Conservation (phyloP, 2,888 invertebrate species). For the Horisme vitalbata region DNA sequence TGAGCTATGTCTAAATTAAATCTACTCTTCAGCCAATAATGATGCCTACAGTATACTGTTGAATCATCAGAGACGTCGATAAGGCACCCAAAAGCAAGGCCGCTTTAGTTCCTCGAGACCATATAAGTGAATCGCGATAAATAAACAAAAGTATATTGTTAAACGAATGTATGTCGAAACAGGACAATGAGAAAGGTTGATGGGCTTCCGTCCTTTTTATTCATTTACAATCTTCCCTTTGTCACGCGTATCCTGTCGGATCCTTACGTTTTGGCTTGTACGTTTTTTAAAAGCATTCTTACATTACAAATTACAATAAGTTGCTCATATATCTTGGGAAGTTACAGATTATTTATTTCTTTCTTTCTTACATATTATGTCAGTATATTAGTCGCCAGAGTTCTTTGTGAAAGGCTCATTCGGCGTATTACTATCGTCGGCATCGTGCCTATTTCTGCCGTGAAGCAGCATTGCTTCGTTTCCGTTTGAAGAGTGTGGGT, state of each 20-base stretch:
- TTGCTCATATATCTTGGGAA: too few relatives aligned
- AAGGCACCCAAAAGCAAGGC: conserved; percentile 13
- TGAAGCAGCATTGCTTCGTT: too few relatives aligned
- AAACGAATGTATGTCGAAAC: conserved; percentile 41
- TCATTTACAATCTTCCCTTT: conserved; percentile 52
- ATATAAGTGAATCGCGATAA: conserved; percentile 37
- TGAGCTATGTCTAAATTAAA: too few relatives aligned
- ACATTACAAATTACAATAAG: too few relatives aligned
- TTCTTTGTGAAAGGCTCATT: too few relatives aligned
- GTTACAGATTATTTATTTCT: too few relatives aligned
- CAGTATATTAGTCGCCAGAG: too few relatives aligned
- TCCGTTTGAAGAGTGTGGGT: too few relatives aligned
- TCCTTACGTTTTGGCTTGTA: conserved; percentile 25
- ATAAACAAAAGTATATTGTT: conserved; percentile 42
- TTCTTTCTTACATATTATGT: too few relatives aligned
- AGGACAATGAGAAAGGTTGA: conserved; percentile 53
- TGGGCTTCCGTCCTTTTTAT: conserved; percentile 55
- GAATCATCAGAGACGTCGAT: conserved; percentile 12
- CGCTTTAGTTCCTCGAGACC: conserved; percentile 16
- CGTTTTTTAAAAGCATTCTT: too few relatives aligned
- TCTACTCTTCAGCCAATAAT: neutral
- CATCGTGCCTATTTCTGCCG: too few relatives aligned
- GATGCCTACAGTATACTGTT: neutral
- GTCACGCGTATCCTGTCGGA: conserved; percentile 50
- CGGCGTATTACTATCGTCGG: too few relatives aligned